Evolutionary conservation across 2,113 vertebrate species (phyloP).

Genomic region (Elaphurus davidianus): DNA sequence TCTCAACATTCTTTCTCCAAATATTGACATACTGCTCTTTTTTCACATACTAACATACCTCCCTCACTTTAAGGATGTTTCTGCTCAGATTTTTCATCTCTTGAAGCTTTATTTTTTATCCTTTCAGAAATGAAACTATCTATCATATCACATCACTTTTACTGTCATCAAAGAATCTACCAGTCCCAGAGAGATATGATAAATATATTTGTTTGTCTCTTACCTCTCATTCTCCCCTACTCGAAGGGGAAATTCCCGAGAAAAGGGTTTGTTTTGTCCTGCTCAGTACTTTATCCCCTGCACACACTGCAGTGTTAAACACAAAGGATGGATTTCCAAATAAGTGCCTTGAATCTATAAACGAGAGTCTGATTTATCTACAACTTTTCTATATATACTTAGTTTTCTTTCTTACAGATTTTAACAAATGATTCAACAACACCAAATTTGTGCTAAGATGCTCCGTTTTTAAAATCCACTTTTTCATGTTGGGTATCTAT

Average conservation of each 20-base stretch:
- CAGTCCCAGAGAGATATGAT: background rate
- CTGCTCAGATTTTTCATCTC: background rate
- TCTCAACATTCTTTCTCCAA: background rate
- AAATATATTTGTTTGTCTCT: background rate
- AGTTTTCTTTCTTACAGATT: background rate
- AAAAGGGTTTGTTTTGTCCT: background rate
- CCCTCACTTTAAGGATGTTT: background rate
- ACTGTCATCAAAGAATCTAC: background rate
- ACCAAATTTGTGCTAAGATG: background rate
- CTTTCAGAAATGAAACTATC: constrained; percentile 11
- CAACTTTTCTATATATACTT: background rate
- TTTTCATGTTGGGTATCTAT: background rate
- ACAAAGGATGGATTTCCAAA: background rate
- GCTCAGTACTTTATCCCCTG: background rate
- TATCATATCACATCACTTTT: background rate
- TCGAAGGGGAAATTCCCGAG: background rate
- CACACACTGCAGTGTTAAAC: background rate
- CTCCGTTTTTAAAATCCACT: background rate
- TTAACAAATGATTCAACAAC: background rate
- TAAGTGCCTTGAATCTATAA: background rate
- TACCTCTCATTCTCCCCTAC: background rate
- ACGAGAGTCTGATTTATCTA: background rate
- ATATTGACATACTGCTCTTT: background rate
- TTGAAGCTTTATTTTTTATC: background rate
- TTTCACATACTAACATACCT: background rate